A percentile compares a stretch with the other conserved stretches of the same genome.
Conservation (phyloP, 2,888 invertebrate genomes). For the Drosophila bunnanda region DNA sequence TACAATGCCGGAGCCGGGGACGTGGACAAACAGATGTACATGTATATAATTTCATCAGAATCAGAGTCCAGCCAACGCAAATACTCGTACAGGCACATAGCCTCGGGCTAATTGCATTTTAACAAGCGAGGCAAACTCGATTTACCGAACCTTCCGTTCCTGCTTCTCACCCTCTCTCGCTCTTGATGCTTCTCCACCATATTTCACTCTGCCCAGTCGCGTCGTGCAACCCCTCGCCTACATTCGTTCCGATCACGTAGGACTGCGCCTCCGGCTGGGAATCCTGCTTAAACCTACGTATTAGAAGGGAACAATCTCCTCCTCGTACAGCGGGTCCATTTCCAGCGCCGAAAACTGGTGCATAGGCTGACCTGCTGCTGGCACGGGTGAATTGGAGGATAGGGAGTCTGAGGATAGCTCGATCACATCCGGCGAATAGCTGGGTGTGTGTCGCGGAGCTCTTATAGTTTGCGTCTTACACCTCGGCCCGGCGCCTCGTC, state of each 20-base stretch:
- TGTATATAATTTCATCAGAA: constrained; percentile 61
- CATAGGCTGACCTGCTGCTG: constrained; percentile 23
- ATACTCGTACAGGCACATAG: constrained; percentile 51
- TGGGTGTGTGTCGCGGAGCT: constrained; percentile 5
- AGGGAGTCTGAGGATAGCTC: constrained; percentile 69
- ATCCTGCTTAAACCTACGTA: constrained; percentile 6
- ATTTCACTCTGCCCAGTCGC: constrained; percentile 4
- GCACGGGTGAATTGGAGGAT: constrained; percentile 37
- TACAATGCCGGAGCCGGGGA: constrained; percentile 13
- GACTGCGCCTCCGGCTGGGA: constrained; percentile 13
- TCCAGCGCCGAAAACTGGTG: constrained; percentile 49
- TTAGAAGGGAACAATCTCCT: constrained; percentile 74
- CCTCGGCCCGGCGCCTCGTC: constrained; percentile 10
- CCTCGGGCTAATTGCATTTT: constrained; percentile 82
- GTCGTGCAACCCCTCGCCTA: constrained; percentile 62
- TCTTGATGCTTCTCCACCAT: background rate
- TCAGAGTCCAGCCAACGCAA: constrained; percentile 58
- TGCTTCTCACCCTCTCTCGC: constrained; percentile 20
- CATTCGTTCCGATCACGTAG: constrained; percentile 72
- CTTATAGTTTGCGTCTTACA: constrained; percentile 8
- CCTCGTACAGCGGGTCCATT: constrained; percentile 80
- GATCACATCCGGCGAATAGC: constrained; percentile 36
- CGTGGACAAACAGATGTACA: constrained; percentile 45
- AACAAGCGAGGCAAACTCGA: constrained; percentile 83
- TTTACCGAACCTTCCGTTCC: constrained; percentile 68